Conservation (phyloP, 2,113 vertebrate genomes). For the Pluvialis apricaria region DNA sequence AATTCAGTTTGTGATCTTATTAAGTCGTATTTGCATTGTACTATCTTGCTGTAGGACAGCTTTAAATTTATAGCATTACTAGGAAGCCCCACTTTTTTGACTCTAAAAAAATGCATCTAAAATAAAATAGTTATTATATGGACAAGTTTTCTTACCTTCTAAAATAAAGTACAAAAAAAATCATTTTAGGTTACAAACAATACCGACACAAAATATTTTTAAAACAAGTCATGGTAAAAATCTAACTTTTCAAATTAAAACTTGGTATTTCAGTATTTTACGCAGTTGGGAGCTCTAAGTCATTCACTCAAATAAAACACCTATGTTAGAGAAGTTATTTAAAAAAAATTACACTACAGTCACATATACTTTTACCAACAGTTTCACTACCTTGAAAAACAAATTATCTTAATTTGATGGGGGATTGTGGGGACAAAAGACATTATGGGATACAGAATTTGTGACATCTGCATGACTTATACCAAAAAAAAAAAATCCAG, state of each 20-base stretch:
- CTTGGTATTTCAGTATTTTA: neutral
- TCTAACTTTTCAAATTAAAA: neutral
- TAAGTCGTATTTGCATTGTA: constrained; percentile 82
- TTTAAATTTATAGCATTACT: constrained; percentile 76
- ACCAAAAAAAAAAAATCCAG: neutral
- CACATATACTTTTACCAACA: neutral
- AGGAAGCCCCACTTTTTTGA: constrained; percentile 66
- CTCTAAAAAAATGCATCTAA: constrained; percentile 50
- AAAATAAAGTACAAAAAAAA: constrained; percentile 20
- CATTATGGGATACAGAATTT: neutral
- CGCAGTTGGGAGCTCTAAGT: neutral
- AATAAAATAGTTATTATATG: constrained; percentile 52
- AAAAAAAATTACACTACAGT: neutral
- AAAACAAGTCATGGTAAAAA: neutral
- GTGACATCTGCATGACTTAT: neutral
- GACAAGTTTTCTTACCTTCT: constrained; percentile 35
- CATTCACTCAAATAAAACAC: neutral
- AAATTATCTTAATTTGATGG: neutral
- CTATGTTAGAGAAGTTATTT: neutral
- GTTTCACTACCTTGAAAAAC: neutral
- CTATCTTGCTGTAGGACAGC: constrained; percentile 78
- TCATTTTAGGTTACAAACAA: constrained; percentile 15
- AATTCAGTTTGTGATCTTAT: constrained; percentile 86
- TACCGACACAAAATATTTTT: neutral
- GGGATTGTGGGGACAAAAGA: neutral